Evolutionary conservation across 1,140 invertebrate genomes (phyloP), one percentile per base, ranked within the genome.

Genomic region (Danaus plexippus): DNA sequence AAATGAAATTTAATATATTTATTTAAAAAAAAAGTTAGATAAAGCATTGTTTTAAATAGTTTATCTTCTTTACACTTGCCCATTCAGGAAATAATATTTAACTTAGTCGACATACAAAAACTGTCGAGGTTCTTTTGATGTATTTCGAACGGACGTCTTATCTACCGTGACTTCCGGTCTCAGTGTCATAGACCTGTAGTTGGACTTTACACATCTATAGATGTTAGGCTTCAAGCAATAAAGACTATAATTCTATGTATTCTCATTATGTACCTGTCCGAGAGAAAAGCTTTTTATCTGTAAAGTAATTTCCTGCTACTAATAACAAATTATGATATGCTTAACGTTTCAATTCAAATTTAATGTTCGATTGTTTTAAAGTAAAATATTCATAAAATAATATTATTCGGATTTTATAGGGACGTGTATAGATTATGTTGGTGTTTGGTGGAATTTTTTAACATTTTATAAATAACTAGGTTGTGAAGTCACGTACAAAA

Each of bases 141-240:
- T 56, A 32, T 49, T 61, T 41, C 11, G 54, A 57, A 52, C 66
- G 60, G 64, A 65, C 49, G 61, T 63, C 61, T 69, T 70, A 67
- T 70, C 67, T 70, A 61, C 58, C 46, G 42, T 18, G 46, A 43
- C 60, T 69, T 71, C 69, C 69, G 67, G 69, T 66, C 66, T 69
- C 69, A 69, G 69, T 69, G 69, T 57, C 66, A 69, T 59, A 53
- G 43, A 45, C 49, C 47, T 48, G 51, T 12, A 42, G 15, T 1
- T 41, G 13, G 11, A 47, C 49, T 46, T 41, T 8, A 32, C 12
- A 42, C 40, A 52, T 11, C 11, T 12, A 18, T 49, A 58, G 13
- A 42, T 48, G 50, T 52, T 52, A 58, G 52, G 42, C 9, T 6
- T 52, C 1, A 11, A 11, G 48, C 2, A 13, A 47, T 41, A 58